Base-by-base conservation (phyloP, 2,797 vertebrate species). In the Galagoides demidoff region DNA sequence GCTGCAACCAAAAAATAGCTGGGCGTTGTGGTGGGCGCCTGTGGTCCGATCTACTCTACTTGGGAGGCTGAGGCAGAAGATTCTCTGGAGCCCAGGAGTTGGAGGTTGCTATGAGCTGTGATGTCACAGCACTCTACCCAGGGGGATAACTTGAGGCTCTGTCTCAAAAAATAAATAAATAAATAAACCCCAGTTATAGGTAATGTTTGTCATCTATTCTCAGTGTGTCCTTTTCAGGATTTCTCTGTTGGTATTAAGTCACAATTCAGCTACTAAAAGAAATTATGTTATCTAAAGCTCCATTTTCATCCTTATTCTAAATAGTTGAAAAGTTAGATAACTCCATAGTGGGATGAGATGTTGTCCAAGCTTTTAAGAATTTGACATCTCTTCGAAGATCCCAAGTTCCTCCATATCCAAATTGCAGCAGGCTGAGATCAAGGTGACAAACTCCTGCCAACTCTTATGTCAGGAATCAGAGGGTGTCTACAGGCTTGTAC, bases 301-400 rank as follows among this genome's bases (percentile, higher is more conserved):
- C 16, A 73, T 84, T 89, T 70, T 25, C 55, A 90, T 31, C 34
- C 43, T 92, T 70, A 25, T 78, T 84, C 43, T 37, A 85, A 76
- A 93, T 45, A 70, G 22, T 20, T 94, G 76, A 89, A 87, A 95
- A 88, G 8, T 52, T n/a, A 61, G 45, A 77, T 45, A 64, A 86
- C 31, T 11, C 92, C 66, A 73, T 11, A 43, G 25, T 55, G 57
- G 71, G 23, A 74, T 59, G 45, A 63, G 31, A 49, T 31, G 43
- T 29, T 70, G 52, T 13, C 92, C 83, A 79, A 23, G 13, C 52
- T 87, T 63, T 85, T 68, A 63, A 92, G 85, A 93, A 63, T 63
- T 74, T 79, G 64, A 77, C 23, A 43, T 59, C 45, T 77, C 39
- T 27, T 81, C 66, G 55, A 49, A 63, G 71, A 90, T 63, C 3